Base-by-base conservation (phyloP, 2,113 vertebrate species). In the Ailurus styani region DNA sequence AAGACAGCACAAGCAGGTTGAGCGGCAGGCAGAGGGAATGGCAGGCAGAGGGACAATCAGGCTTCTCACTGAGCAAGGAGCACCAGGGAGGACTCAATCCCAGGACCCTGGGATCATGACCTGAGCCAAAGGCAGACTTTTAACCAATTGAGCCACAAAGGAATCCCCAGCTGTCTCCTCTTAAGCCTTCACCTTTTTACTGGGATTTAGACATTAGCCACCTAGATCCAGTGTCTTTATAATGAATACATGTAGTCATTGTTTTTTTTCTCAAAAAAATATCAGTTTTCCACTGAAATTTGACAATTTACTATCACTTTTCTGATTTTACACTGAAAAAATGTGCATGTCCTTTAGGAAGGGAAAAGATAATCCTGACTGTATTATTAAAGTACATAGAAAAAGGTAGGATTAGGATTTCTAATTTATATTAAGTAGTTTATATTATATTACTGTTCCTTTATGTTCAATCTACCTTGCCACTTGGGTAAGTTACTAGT, bases 231-330 rank as follows among this genome's bases (percentile, higher is more conserved):
- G 23, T 97, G 96, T 88, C 68, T 94, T 87, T 86, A 97, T 72
- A 52, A 73, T 91, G 25, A 90, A 72, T 88, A 72, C 31, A 83
- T 70, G 57, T 82, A 64, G 21, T 95, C 11, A 50, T 97, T 96
- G 85, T 86, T 64, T 97, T 97, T 90, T 96, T 72, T 40, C 78
- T 81, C 40, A 68, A 95, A 84, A 84, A 98, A 98, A 90, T 1
- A 29, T 29, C 62, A 7, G 3, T 91, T 12, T 97, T 11, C 40
- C 18, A 47, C 25, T 75, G 57, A 90, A 75, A 87, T 7, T 42
- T 81, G 90, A 85, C 10, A 52, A 42, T 95, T n/a, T n/a, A 55
- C 2, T 91, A 17, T 93, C 23, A 42, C 11, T 52, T 95, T 84
- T 83, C 45, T 81, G 54, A 91, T 93, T 95, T 97, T 37, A 37